Base-by-base conservation (phyloP, 1,140 invertebrate genomes). In the Paralvinella palmiformis region DNA sequence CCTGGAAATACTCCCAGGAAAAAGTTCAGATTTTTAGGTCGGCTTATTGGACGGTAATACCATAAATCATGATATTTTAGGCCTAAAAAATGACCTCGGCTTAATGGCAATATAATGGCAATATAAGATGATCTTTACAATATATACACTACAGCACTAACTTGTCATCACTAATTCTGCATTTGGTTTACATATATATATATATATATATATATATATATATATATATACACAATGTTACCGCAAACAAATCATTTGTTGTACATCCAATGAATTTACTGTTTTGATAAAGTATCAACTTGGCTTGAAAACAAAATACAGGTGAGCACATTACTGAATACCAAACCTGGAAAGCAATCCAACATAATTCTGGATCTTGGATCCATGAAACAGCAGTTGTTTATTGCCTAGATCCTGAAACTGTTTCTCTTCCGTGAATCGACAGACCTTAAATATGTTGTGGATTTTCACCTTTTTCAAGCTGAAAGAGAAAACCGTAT, bases 331-430 rank as follows among this genome's bases (percentile, higher is more conserved):
- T 10, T 5, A 60, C 4, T 27, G 27, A 44, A 35, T 20, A 67
- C 56, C 27, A 62, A 57, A 77, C 77, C 78, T 73, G 17, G 79
- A 79, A 7, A 81, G 61, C 44, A 81, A 79, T 48, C 79, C 78
- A 33, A 79, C 69, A 72, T 75, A 75, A 57, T 79, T 78, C 22
- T 74, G 63, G 6, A 67, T 65, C 60, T 66, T 72, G 7, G 77
- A 75, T 7, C 73, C 68, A 69, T 81, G 79, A 56, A 74, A 78
- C 2, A 81, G 62, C 1, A 75, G 48, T 32, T 62, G 31, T 36
- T 68, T 69, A 52, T 69, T 69, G 33, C 55, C 13, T 0, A 72
- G 20, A 24, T 75, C 53, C 1, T 52, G 64, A 59, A 76, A 79
- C 24, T 70, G 64, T 5, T 63, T 33, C 31, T 65, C 66, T 64